Evolutionary conservation across 2,888 invertebrate genomes (phyloP).

Genomic region (Thelaira solivaga): DNA sequence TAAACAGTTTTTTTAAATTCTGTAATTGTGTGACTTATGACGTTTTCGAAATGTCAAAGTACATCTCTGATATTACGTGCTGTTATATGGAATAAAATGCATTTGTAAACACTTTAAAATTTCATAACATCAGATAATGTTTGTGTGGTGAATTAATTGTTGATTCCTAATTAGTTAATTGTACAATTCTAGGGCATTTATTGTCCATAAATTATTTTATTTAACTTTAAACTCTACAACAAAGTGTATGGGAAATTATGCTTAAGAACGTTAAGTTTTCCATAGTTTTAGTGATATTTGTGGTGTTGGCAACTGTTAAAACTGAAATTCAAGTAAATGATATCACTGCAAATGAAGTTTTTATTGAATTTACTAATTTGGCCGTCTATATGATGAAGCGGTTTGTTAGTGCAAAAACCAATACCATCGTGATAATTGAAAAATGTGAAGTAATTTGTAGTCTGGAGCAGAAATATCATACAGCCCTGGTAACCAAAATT

Average conservation of each 20-base stretch:
- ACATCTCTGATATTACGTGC: too few species aligned
- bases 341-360: not conserved
- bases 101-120: not conserved
- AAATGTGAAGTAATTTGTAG: constrained; percentile 47
- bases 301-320: not conserved
- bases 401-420: constrained; percentile 65
- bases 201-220: not conserved
- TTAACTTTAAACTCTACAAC: not conserved
- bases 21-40: too few species aligned
- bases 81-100: not conserved
- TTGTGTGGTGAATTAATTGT: not conserved
- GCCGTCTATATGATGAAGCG: constrained; percentile 64
- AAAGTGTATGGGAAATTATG: constrained; percentile 1
- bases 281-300: not conserved
- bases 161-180: constrained; percentile 14
- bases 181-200: not conserved
- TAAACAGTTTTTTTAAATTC: too few species aligned
- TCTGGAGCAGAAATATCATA: constrained; percentile 55
- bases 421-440: constrained; percentile 65
- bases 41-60: too few species aligned
- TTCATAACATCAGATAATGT: constrained; percentile 11
- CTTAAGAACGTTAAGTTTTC: not conserved
- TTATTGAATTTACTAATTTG: constrained; percentile 39
- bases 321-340: not conserved
- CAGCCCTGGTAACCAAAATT: constrained; percentile 63